A percentile compares a stretch with the other conserved stretches of the same genome.
phyloP scores from a whole-genome alignment of 2,797 vertebrate species.

The Malurus leucopterus region DNA sequence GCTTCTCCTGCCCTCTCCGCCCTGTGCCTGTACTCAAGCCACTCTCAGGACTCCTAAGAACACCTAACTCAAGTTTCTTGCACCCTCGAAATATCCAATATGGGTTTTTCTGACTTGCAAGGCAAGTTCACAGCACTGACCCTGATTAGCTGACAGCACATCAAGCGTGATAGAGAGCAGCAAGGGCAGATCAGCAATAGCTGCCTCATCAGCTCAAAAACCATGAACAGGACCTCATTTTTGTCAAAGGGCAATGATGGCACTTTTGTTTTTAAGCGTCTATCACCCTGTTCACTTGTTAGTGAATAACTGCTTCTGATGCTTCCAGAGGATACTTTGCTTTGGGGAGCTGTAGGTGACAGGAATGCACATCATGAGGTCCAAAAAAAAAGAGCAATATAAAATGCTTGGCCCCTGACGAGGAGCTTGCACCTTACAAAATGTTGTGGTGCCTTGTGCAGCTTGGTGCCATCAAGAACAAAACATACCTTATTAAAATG shows the following conservation, averaged over 20 bases:
- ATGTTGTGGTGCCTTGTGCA: background rate
- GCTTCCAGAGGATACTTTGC: background rate
- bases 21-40: background rate
- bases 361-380: background rate
- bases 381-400: background rate
- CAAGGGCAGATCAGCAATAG: background rate
- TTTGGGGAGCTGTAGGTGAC: background rate
- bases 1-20: background rate
- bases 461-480: background rate
- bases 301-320: background rate
- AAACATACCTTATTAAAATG: background rate
- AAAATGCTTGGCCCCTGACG: background rate
- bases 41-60: background rate
- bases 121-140: background rate
- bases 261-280: background rate
- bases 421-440: background rate
- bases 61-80: background rate
- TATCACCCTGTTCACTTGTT: background rate
- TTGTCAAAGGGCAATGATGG: background rate
- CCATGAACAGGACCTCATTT: background rate
- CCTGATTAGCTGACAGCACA: background rate
- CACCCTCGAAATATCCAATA: background rate
- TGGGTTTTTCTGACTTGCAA: background rate
- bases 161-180: background rate
- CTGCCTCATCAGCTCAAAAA: background rate